Evolutionary conservation across 2,113 vertebrate genomes (phyloP).

Genomic region (Saimiri boliviensis): DNA sequence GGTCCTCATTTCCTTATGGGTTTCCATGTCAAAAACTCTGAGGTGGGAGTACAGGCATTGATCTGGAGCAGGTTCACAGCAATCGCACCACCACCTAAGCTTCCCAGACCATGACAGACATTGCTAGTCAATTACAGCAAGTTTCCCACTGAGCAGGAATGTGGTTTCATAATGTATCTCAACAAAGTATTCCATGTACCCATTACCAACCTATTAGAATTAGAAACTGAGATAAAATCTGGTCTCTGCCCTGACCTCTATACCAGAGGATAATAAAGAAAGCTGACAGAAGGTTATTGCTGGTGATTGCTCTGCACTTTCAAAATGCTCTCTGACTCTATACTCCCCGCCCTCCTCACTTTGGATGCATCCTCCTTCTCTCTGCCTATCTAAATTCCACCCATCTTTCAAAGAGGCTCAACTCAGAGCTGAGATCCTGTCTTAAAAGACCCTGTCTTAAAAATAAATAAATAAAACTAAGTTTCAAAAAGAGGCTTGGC

Average conservation of each 20-base stretch:
- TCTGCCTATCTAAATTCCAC: not conserved
- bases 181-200: not conserved
- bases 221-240: not conserved
- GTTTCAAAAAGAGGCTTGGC: not conserved
- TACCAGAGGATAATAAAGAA: not conserved
- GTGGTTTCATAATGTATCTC: not conserved
- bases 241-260: not conserved
- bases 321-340: not conserved
- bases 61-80: not conserved
- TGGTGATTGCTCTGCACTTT: not conserved
- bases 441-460: no score
- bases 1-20: not conserved
- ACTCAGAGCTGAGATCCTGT: no score
- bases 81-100: not conserved
- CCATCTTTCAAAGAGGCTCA: not conserved
- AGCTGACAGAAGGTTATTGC: not conserved
- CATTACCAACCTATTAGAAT: not conserved
- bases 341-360: not conserved
- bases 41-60: not conserved
- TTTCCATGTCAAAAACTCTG: not conserved
- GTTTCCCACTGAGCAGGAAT: not conserved
- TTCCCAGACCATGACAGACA: not conserved
- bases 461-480: no score
- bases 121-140: not conserved
- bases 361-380: not conserved